Percentiles rank a stretch among this genome's conserved stretches.
Evolutionary conservation across 35 echinoderm and acorn worm species (phyloP).

Genomic region (Stichopus chloronotus): DNA sequence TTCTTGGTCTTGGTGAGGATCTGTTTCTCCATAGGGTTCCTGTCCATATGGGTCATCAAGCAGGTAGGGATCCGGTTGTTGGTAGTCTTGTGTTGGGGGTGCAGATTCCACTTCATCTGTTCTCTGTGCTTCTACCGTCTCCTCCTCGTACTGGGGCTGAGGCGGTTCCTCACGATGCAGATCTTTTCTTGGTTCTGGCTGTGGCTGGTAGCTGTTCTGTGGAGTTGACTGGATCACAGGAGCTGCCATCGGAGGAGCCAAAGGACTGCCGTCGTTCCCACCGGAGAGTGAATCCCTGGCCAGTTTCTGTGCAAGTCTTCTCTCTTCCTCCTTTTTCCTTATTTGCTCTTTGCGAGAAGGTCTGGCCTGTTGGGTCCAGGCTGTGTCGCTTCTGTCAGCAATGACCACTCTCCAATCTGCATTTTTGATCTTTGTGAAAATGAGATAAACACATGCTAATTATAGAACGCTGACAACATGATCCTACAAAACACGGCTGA

Average conservation of each 20-base stretch:
- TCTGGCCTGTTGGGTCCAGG: constrained; percentile 53
- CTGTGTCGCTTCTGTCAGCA: constrained; percentile 29
- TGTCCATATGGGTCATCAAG: constrained; percentile 36
- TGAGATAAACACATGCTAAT: not conserved
- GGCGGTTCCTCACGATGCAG: not conserved
- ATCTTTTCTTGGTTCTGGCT: constrained; percentile 27
- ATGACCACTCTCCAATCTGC: constrained; percentile 19
- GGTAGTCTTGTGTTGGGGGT: constrained; percentile 11
- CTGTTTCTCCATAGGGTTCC: constrained; percentile 13
- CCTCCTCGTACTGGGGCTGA: constrained; percentile 12
- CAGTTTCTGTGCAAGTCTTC: constrained; percentile 31
- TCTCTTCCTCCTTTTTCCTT: constrained; percentile 64
- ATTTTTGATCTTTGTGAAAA: constrained; percentile 18
- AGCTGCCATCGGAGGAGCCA: constrained; percentile 35
- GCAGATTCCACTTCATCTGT: constrained; percentile 19
- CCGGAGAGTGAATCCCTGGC: not conserved
- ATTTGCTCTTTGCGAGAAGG: constrained; percentile 73
- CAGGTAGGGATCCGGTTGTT: not conserved
- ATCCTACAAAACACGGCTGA: no score
- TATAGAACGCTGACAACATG: no score
- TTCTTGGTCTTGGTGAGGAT: not conserved
- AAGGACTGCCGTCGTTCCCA: not conserved
- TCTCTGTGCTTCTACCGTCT: not conserved
- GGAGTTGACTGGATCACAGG: constrained; percentile 45
- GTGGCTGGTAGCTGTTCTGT: not conserved